phyloP scores from a whole-genome alignment of 1,140 invertebrate species.

The Battus philenor region DNA sequence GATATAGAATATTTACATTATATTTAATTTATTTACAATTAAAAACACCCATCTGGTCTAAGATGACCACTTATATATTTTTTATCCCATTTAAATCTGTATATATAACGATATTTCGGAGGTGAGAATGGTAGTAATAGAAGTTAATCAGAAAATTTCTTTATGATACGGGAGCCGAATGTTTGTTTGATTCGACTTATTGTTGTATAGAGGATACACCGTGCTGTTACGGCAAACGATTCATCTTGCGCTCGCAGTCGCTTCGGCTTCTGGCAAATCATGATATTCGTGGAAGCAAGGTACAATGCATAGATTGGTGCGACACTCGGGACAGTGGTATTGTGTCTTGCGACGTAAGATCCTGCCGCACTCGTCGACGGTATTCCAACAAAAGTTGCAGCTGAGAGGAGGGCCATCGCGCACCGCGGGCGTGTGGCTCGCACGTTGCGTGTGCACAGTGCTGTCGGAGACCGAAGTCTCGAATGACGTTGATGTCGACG shows the following conservation, averaged over 20 bases:
- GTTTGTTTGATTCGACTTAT: too few relatives aligned
- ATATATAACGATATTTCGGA: too few relatives aligned
- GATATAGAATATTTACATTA: too few relatives aligned
- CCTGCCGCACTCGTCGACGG: conserved; percentile 85
- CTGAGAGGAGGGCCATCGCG: conserved; percentile 87
- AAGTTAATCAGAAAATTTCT: too few relatives aligned
- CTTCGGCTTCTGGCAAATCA: conserved; percentile 66
- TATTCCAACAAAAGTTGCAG: conserved; percentile 93
- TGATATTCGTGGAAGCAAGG: conserved; percentile 91
- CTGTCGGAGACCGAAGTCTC: conserved; percentile 25
- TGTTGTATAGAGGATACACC: neutral
- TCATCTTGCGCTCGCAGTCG: conserved; percentile 45
- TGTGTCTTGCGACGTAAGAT: conserved; percentile 90
- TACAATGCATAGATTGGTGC: conserved; percentile 90
- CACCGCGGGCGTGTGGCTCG: conserved; percentile 84
- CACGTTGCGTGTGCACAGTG: conserved; percentile 34
- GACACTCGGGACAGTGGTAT: conserved; percentile 91
- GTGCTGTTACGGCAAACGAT: conserved; percentile 13
- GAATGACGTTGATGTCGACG: conserved; percentile 22
- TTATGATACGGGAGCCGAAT: too few relatives aligned
- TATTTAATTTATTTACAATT: too few relatives aligned
- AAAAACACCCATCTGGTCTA: too few relatives aligned
- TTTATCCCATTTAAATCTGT: too few relatives aligned
- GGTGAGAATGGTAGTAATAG: too few relatives aligned
- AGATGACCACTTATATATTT: too few relatives aligned